Base-by-base conservation (phyloP, 1,140 invertebrate species). In the Laodelphax striatellus region DNA sequence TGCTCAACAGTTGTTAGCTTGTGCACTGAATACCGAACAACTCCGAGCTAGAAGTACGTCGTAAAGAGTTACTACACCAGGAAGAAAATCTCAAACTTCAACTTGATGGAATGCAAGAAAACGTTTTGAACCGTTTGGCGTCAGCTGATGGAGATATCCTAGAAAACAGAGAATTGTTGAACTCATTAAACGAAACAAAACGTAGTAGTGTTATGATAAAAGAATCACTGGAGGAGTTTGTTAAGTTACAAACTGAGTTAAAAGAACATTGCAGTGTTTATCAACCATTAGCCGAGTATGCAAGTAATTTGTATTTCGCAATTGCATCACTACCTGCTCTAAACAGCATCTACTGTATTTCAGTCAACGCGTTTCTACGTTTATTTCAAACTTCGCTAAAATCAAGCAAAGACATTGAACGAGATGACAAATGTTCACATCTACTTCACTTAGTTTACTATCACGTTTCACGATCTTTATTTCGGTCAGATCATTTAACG, bases 171-270 rank as follows among this genome's bases (percentile, higher is more conserved):
- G 84, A 87, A 62, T 76, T 99, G 0, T 73, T 98, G n/a, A 81
- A 80, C 24, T 97, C 93, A 0, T 75, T 99, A 50, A 92, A 97
- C 68, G 82, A 90, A 66, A 93, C 93, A 0, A 97, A 98, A 70
- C 81, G 83, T 11, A 97, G 91, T 62, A 87, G 90, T 52, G 81
- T 79, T 16, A 89, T 87, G 34, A 94, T 98, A 55, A 76, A 81
- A 1, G 74, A 80, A 11, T 90, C 94, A 0, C 76, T 99, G 1
- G 75, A 80, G 9, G 88, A 94, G 69, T 90, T 87, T 5, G 76
- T 76, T 0, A 71, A 79, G 41, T 71, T 94, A 0, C 85, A 88
- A 68, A 68, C 77, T 0, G 80, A 86, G 14, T 74, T 94, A 0
- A 77, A 83, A 8, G 77, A 83, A 57, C 86, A 95, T 64, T 84